These are phyloP conservation scores for Synergus gifuensis DNA, from an alignment of 2,888 invertebrate species.

Conservation along the genomic window DNA sequence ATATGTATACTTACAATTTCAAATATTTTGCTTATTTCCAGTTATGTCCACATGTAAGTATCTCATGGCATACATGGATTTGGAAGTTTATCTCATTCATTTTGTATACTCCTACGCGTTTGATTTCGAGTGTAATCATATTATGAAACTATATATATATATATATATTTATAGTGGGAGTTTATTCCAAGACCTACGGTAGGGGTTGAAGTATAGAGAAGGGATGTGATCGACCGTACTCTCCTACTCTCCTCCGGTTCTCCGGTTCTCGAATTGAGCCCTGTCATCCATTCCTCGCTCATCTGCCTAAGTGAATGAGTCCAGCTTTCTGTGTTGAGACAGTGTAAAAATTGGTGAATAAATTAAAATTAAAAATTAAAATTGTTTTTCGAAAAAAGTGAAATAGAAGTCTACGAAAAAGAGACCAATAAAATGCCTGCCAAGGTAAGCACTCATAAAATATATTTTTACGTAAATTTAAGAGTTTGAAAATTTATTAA, in stretches of 20 bases:
- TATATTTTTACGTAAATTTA: background rate
- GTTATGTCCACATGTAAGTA: background rate
- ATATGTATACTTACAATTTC: too few species aligned
- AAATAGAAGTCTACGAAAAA: background rate
- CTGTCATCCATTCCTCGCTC: constrained; percentile 3
- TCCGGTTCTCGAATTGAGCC: background rate
- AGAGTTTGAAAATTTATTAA: background rate
- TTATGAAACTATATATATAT: background rate
- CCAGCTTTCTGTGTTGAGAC: background rate
- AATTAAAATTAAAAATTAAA: background rate
- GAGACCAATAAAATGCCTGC: background rate
- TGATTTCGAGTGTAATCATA: background rate
- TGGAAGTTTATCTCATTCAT: background rate
- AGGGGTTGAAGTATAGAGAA: background rate
- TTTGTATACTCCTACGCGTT: constrained; percentile 1
- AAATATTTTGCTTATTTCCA: too few species aligned
- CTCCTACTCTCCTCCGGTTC: constrained; percentile 7
- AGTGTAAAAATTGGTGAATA: background rate
- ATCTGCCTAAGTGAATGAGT: constrained; percentile 1
- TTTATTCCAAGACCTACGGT: background rate
- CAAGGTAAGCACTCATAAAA: background rate
- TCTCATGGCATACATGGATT: background rate
- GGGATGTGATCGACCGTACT: constrained; percentile 1
- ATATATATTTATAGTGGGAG: background rate
- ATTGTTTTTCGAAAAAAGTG: background rate